Evolutionary conservation across 2,888 invertebrate species (phyloP), one percentile per base, ranked within the genome.

Genomic region (Beris chalybata): DNA sequence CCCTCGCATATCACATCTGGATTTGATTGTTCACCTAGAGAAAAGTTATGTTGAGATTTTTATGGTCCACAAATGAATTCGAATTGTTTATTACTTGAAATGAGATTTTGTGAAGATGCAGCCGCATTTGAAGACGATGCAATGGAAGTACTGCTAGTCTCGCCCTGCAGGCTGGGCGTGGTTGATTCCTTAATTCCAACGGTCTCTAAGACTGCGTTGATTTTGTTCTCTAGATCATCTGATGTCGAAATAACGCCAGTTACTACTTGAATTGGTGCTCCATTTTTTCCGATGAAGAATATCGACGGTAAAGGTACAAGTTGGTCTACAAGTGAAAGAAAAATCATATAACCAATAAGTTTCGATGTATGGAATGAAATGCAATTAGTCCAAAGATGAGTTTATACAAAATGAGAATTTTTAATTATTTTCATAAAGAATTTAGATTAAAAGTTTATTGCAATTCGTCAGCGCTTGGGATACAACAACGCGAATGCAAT

Each of bases 211-310:
- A 90, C 85, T 69, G 83, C 82, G 69, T 89, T 84, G 68, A 94
- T 87, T 79, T 89, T 88, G 4, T 78, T 75, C 0, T 84, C 80
- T 63, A 95, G 82, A 70, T 88, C 87, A 50, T 80, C 77, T 1
- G 83, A 77, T n/a, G 84, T 78, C 30, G 85, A 82, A 3, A 87
- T 82, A 73, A 79, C 83, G 75, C 87, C 88, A 4, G 85, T 87
- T 12, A 93, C 85, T 63, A 95, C 87, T 77, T 94, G 93, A 63
- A 95, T 74, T 0, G 95, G 92, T 0, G 86, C 84, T 0, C 95
- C 95, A 75, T 88, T 87, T 64, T 87, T 84, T 0, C 92, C 93
- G 76, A 96, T 95, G 76, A 95, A 94, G 82, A 91, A 95, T 61
- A 92, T 79, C 0, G 93, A 93, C 1, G 95, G 95, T 5, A 90